Evolutionary conservation across 2,888 invertebrate genomes (phyloP), one percentile per base, ranked within the genome.

Genomic region (Chloroclysta siterata): DNA sequence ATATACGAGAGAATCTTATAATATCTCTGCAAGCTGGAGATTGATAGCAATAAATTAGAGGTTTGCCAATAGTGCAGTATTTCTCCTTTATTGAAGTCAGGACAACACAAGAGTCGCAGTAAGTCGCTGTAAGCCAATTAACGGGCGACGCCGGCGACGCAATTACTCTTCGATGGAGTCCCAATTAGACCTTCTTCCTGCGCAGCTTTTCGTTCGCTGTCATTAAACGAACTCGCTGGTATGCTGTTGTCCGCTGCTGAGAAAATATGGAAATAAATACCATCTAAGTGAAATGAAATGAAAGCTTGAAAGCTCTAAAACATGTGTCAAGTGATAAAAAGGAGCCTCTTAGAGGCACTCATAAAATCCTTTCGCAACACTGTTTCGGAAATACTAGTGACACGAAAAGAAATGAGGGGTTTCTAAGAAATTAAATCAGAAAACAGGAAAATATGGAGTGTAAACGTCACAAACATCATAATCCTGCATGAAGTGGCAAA

Each of bases 81-180:
- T 22, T 60, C 17, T 29, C 36, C 22, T 44, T 44, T 44, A 55
- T 44, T 51, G 42, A 42, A 55, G 13, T 15, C 54, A 13, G n/a
- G 44, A 42, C 39, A 44, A 48, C 41, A 63, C 54, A 63, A 39
- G 54, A 59, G 55, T 29, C 47, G 29, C 42, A 53, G 50, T 52
- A 55, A 55, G 59, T 59, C 59, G 42, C 41, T 33, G 44, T 65
- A 62, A 65, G 61, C 65, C 61, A 61, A 65, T 65, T 61, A 65
- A 54, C 66, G 63, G 65, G 44, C 65, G 50, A 55, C 63, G 60
- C 53, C 66, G 63, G 53, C 65, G 66, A 57, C 66, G 60, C 68
- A 65, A 70, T 72, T 68, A 72, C 68, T 69, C 59, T 56, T 69
- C 66, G 60, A 68, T 64, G 60, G 56, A 63, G 60, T 33, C 50